Evolutionary conservation across 2,113 vertebrate species (phyloP), one percentile per base, ranked within the genome.

Genomic region (Grammomys dolichurus): DNA sequence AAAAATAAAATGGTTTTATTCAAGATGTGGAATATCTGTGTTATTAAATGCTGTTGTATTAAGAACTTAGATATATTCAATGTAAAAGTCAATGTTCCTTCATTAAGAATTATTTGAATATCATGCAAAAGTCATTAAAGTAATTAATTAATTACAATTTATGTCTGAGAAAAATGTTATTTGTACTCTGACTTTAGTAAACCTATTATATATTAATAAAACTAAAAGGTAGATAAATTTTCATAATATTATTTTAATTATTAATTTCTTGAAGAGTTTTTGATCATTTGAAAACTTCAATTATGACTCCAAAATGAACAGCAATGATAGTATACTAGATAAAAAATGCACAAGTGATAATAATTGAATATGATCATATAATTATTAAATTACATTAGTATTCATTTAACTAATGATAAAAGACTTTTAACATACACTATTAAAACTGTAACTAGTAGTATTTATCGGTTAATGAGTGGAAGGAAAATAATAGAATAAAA

Each of bases 231-330:
- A 20, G 81, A 7, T 26, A 0, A 84, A 72, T 86, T 77, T 78
- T 92, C 8, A 80, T 89, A 90, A 69, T 85, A 40, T 5, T 48
- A 11, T 95, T 40, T 40, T 84, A 94, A 91, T 63, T 28, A 93
- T 5, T 2, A 17, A 89, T 87, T 91, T 94, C 14, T 91, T 67
- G 86, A 72, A 69, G 8, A 22, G 31, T 43, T 81, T 89, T 3
- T 95, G 56, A 70, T 70, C 16, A 93, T 81, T 72, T 91, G 43
- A 86, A 77, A 7, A 77, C 26, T 93, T 89, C 69, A 95, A 73
- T 88, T 93, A 86, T 46, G 4, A 89, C 10, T 82, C 85, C 14
- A 77, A 3, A 51, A 93, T 72, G 22, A 91, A 65, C 76, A 81
- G n/a, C 0, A 87, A 56, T 67, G 6, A 65, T 89, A 87, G 77